Conservation (phyloP, 2,888 invertebrate genomes). For the Acleris holmiana region DNA sequence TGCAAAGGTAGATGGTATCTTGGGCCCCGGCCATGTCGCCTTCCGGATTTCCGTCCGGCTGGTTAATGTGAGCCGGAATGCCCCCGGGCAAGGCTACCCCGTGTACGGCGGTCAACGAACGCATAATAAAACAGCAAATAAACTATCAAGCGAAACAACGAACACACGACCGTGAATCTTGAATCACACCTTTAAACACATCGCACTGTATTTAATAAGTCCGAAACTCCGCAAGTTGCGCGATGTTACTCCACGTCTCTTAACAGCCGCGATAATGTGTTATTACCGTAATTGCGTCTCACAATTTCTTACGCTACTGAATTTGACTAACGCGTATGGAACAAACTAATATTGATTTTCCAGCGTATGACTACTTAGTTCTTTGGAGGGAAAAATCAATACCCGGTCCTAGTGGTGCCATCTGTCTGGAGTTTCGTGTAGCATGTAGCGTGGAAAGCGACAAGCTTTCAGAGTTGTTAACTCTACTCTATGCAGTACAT, state of each 20-base stretch:
- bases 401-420: constrained; percentile 64
- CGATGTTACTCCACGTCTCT: constrained; percentile 10
- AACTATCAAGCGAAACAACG: constrained; percentile 76
- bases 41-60: constrained; percentile 67
- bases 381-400: constrained; percentile 69
- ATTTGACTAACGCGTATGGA: constrained; percentile 60
- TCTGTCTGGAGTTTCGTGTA: constrained; percentile 50
- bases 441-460: not conserved
- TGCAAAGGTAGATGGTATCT: constrained; percentile 98
- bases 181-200: constrained; percentile 65
- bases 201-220: constrained; percentile 50
- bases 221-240: constrained; percentile 35
- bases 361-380: constrained; percentile 47
- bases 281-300: constrained; percentile 22
- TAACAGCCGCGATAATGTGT: constrained; percentile 21
- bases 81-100: constrained; percentile 79
- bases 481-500: constrained; percentile 3
- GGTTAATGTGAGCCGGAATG: constrained; percentile 65
- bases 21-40: constrained; percentile 93
- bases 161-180: constrained; percentile 65
- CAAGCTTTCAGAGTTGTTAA: not conserved
- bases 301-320: constrained; percentile 29
- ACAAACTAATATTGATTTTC: constrained; percentile 71
- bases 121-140: constrained; percentile 81
- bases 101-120: constrained; percentile 74